Conservation (phyloP, 2,888 invertebrate genomes). For the Troilus luridus region DNA sequence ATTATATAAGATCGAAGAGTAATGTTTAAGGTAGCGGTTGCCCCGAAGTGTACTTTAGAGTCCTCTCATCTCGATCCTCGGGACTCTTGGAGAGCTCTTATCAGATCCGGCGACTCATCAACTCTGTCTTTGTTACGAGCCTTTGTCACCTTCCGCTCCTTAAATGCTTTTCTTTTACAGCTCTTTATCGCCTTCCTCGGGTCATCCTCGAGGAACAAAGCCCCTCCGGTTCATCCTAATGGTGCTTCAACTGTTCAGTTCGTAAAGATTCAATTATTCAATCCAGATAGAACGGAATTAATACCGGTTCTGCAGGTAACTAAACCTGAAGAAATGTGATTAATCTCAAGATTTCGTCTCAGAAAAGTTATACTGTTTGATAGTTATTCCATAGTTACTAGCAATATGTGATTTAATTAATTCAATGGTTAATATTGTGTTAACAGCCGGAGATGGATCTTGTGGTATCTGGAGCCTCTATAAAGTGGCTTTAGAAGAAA, state of each 20-base stretch:
- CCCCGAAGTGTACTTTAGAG: background rate
- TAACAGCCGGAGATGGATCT: too few species aligned
- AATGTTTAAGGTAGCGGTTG: background rate
- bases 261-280: background rate
- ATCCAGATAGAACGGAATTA: background rate
- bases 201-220: background rate
- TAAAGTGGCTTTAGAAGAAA: too few species aligned
- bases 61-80: background rate
- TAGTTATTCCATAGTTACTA: too few species aligned
- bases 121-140: background rate
- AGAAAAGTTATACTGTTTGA: too few species aligned
- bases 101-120: conserved; percentile 28
- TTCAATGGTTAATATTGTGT: too few species aligned
- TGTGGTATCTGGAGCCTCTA: too few species aligned
- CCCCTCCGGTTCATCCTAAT: background rate
- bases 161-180: background rate
- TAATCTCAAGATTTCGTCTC: too few species aligned
- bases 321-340: too few species aligned
- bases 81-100: conserved; percentile 26
- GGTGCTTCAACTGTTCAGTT: background rate
- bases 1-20: background rate
- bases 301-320: too few species aligned
- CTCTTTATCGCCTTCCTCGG: conserved; percentile 1
- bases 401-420: too few species aligned
- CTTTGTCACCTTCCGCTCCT: background rate